These are phyloP conservation scores for Nestor notabilis DNA, from an alignment of 2,113 vertebrate species.

Conservation along the genomic window DNA sequence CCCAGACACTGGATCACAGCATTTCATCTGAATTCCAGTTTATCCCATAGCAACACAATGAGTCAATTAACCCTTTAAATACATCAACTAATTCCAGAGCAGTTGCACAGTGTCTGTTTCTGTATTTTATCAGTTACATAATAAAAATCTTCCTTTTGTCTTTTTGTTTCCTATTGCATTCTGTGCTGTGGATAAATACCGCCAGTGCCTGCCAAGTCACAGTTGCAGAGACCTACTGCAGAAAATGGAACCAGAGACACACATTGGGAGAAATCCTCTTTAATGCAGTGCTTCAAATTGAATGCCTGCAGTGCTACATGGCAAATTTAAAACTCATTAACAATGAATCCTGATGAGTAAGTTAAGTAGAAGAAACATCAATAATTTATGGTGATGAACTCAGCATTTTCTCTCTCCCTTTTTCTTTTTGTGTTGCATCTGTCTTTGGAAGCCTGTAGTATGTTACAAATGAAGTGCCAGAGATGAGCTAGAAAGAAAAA, in stretches of 20 bases:
- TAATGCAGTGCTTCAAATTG: conserved; percentile 44
- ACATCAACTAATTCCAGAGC: conserved; percentile 7
- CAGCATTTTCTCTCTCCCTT: conserved; percentile 45
- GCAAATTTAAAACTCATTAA: conserved; percentile 70
- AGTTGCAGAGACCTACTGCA: conserved; percentile 6
- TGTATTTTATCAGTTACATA: conserved; percentile 45
- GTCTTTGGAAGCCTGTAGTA: conserved; percentile 37
- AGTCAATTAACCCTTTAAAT: conserved; percentile 57
- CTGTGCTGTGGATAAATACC: conserved; percentile 1
- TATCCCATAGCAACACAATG: background rate
- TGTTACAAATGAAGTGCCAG: conserved; percentile 44
- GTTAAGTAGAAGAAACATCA: conserved; percentile 60
- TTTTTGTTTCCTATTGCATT: conserved; percentile 32
- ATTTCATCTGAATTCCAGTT: conserved; percentile 29
- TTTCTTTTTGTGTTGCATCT: conserved; percentile 44
- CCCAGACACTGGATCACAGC: background rate
- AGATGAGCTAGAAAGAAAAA: conserved; percentile 42
- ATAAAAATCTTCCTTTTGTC: conserved; percentile 37
- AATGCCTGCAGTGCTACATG: conserved; percentile 56
- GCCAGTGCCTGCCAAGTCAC: conserved; percentile 33
- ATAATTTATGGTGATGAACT: conserved; percentile 71
- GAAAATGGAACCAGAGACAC: conserved; percentile 45
- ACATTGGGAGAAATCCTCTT: conserved; percentile 30
- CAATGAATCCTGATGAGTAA: conserved; percentile 67
- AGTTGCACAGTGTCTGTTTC: background rate